Evolutionary conservation across 2,888 invertebrate species (phyloP).

Genomic region (Oscheius sp.): DNA sequence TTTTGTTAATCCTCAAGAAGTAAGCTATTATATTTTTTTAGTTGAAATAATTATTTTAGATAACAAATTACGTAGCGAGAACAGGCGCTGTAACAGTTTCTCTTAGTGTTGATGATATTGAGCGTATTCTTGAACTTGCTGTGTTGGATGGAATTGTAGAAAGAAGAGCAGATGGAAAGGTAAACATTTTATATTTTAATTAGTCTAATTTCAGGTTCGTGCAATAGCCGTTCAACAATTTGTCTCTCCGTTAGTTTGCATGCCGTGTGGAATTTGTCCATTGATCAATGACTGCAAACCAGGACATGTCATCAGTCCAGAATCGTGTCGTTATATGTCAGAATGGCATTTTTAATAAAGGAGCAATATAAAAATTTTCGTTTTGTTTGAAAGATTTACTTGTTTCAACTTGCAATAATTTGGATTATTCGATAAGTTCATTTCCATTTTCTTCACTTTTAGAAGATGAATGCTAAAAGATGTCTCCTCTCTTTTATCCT

Average conservation of each 20-base stretch:
- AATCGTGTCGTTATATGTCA: conserved; percentile 67
- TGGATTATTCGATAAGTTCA: too few relatives aligned
- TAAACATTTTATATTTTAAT: background rate
- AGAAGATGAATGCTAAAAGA: too few relatives aligned
- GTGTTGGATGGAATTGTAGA: conserved; percentile 68
- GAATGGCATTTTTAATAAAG: too few relatives aligned
- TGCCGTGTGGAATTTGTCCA: conserved; percentile 70
- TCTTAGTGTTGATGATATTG: conserved; percentile 55
- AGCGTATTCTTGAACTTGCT: conserved; percentile 63
- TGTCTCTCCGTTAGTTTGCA: conserved; percentile 51
- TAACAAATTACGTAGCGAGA: conserved; percentile 56
- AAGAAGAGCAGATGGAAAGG: conserved; percentile 58
- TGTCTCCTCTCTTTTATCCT: too few relatives aligned
- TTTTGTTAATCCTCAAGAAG: conserved; percentile 51
- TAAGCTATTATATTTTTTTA: conserved; percentile 11
- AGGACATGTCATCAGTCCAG: conserved; percentile 68
- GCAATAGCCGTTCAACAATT: conserved; percentile 38
- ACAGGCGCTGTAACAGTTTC: conserved; percentile 58
- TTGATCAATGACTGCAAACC: conserved; percentile 68
- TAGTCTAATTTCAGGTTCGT: conserved; percentile 38
- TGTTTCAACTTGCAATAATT: too few relatives aligned
- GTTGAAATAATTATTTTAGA: conserved; percentile 33
- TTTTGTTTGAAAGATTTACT: too few relatives aligned
- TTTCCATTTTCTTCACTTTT: too few relatives aligned
- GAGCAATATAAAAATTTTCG: too few relatives aligned